Evolutionary conservation across 2,797 vertebrate genomes (phyloP).

Genomic region (Mergus octosetaceus): DNA sequence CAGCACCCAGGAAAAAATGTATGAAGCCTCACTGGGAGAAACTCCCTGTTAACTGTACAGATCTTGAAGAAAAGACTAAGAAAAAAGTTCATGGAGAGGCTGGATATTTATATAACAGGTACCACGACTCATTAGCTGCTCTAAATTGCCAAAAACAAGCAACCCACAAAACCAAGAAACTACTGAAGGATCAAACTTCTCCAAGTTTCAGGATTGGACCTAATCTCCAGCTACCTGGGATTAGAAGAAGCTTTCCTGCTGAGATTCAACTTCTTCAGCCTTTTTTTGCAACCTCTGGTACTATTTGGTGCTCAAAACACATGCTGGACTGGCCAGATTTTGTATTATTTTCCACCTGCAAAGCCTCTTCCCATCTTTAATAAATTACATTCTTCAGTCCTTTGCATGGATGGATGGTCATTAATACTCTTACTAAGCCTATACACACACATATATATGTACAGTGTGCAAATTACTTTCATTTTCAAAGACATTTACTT

Average conservation of each 20-base stretch:
- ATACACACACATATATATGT: background rate
- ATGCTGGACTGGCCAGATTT: background rate
- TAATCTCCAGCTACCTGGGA: background rate
- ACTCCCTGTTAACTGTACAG: background rate
- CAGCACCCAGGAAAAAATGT: background rate
- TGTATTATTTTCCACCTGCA: background rate
- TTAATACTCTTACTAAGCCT: slow-evolving; percentile 9
- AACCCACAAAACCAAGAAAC: background rate
- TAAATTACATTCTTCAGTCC: background rate
- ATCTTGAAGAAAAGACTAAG: background rate
- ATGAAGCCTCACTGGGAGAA: background rate
- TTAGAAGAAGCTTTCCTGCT: background rate
- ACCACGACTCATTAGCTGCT: background rate
- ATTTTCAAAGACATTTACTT: background rate
- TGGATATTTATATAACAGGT: background rate
- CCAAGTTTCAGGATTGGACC: background rate
- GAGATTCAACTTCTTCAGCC: background rate
- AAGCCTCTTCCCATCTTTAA: background rate
- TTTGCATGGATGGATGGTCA: background rate
- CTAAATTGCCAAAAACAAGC: background rate
- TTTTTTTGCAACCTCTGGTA: background rate
- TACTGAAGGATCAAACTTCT: background rate
- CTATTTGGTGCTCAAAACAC: background rate
- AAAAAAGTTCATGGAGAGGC: background rate
- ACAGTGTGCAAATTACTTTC: slow-evolving; percentile 12